These are phyloP conservation scores for Calephelis nemesis DNA, from an alignment of 1,140 invertebrate genomes.

Conservation along the genomic window DNA sequence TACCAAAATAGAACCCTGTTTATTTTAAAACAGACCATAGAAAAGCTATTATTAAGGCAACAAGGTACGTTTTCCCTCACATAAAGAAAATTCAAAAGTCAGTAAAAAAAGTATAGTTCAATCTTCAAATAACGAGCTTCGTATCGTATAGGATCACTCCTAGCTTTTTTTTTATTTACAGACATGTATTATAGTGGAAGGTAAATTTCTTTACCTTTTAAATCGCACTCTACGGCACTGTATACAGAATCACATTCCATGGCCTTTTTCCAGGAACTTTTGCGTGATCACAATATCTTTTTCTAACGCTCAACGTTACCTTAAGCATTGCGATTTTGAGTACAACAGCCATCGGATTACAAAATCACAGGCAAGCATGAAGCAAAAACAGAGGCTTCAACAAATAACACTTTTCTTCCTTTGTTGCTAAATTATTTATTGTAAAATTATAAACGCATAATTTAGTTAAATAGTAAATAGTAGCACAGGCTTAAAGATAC, in stretches of 20 bases:
- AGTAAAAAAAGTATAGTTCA: too few relatives aligned
- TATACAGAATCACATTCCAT: conserved; percentile 64
- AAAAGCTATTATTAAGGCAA: too few relatives aligned
- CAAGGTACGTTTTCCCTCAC: too few relatives aligned
- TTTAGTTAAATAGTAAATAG: neutral
- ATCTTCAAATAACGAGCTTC: neutral
- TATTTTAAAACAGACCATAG: too few relatives aligned
- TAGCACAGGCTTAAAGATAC: neutral
- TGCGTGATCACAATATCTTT: conserved; percentile 48
- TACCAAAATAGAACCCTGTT: too few relatives aligned
- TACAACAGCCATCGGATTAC: conserved; percentile 34
- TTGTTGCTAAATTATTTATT: conserved; percentile 29
- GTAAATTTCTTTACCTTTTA: conserved; percentile 27
- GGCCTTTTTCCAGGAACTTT: conserved; percentile 57
- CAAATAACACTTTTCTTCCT: conserved; percentile 32
- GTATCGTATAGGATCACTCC: conserved; percentile 30
- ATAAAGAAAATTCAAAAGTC: too few relatives aligned
- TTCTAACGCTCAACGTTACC: conserved; percentile 33
- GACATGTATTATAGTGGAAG: conserved; percentile 38
- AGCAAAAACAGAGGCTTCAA: conserved; percentile 30
- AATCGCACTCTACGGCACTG: conserved; percentile 39
- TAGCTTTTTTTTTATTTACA: conserved; percentile 28
- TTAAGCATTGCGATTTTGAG: conserved; percentile 45
- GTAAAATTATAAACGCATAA: conserved; percentile 31
- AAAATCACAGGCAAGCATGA: conserved; percentile 35